phyloP scores from a whole-genome alignment of 2,888 invertebrate species.

The Sesia bembeciformis region DNA sequence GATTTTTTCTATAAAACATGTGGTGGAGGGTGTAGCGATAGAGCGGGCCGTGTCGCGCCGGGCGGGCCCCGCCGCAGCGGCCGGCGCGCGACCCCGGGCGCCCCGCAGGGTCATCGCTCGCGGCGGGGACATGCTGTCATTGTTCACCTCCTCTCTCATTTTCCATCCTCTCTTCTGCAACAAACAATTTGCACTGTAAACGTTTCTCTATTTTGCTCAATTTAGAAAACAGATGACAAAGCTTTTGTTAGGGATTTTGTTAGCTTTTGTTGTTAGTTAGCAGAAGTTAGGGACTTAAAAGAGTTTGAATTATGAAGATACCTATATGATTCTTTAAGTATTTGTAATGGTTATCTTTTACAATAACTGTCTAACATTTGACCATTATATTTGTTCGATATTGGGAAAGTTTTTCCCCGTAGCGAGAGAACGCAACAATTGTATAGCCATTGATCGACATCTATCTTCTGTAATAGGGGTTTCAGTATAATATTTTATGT shows the following conservation, averaged over 20 bases:
- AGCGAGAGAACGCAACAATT: too few species aligned
- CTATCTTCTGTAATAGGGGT: too few species aligned
- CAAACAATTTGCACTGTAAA: slow-evolving; percentile 23
- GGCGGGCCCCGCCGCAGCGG: slow-evolving; percentile 29
- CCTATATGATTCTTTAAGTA: too few species aligned
- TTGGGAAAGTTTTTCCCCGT: too few species aligned
- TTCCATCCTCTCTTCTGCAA: slow-evolving; percentile 68
- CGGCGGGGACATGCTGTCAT: slow-evolving; percentile 69
- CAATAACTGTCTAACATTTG: too few species aligned
- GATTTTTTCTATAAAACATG: slow-evolving; percentile 48
- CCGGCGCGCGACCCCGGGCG: slow-evolving; percentile 43
- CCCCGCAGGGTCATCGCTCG: slow-evolving; percentile 61
- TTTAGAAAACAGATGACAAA: background rate
- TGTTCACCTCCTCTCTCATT: slow-evolving; percentile 55
- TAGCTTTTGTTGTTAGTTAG: background rate
- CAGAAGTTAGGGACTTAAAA: too few species aligned
- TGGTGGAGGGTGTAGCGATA: slow-evolving; percentile 23
- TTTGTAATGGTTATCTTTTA: too few species aligned
- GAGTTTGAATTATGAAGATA: too few species aligned
- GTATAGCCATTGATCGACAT: too few species aligned
- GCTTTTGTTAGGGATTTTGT: background rate
- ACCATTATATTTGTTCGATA: too few species aligned
- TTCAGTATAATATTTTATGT: too few species aligned
- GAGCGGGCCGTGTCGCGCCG: slow-evolving; percentile 16
- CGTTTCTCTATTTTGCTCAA: background rate